phyloP scores from a whole-genome alignment of 1,140 invertebrate genomes.

The Zaprionus ghesquierei region DNA sequence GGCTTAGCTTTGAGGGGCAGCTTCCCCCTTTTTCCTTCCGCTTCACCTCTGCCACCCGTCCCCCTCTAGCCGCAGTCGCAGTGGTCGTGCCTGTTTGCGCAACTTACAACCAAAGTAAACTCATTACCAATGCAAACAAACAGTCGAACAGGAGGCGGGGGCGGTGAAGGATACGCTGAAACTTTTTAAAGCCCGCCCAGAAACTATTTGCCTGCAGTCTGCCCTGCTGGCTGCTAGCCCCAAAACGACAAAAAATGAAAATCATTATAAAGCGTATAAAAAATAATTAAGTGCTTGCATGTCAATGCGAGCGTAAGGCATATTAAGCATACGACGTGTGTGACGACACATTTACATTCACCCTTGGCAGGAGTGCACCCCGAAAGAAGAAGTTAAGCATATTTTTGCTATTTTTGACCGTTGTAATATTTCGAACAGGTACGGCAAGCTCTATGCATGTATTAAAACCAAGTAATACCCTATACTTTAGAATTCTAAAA shows the following conservation, averaged over 20 bases:
- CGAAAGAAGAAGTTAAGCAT: neutral
- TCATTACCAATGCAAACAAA: conserved; percentile 81
- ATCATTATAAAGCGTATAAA: conserved; percentile 61
- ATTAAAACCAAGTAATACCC: too few relatives aligned
- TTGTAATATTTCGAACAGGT: neutral
- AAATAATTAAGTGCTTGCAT: conserved; percentile 66
- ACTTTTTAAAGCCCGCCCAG: conserved; percentile 45
- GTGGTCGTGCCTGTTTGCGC: conserved; percentile 64
- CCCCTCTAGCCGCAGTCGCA: conserved; percentile 17
- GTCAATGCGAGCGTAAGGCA: conserved; percentile 15
- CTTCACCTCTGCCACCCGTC: neutral
- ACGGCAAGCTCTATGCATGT: too few relatives aligned
- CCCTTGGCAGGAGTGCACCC: neutral
- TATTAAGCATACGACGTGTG: conserved; percentile 43
- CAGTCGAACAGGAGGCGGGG: conserved; percentile 58
- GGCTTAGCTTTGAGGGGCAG: conserved; percentile 49
- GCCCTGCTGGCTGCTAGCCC: conserved; percentile 2
- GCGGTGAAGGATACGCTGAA: conserved; percentile 25
- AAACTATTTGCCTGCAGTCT: conserved; percentile 61
- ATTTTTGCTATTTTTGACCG: neutral
- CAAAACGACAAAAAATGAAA: conserved; percentile 39
- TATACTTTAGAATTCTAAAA: too few relatives aligned
- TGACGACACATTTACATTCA: conserved; percentile 17
- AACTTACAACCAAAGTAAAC: conserved; percentile 79
- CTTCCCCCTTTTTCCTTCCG: conserved; percentile 8